Evolutionary conservation across 1,140 invertebrate species (phyloP).

Genomic region (Galleria mellonella): DNA sequence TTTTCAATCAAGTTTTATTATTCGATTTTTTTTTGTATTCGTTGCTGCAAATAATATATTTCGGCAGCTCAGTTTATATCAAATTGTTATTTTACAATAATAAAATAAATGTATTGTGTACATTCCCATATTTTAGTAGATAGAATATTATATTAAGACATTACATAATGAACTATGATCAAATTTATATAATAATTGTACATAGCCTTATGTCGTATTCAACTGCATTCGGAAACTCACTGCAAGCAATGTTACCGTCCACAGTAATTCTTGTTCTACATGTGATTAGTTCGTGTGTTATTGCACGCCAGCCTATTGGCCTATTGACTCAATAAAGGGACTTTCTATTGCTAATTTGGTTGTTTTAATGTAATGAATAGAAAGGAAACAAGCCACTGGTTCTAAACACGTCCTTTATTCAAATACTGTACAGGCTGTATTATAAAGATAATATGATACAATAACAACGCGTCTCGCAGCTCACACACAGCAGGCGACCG

Average conservation of each 20-base stretch:
- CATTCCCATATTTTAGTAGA: too few species aligned
- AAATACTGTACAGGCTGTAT: constrained; percentile 61
- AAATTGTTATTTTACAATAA: too few species aligned
- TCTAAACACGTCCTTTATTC: constrained; percentile 66
- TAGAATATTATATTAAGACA: too few species aligned
- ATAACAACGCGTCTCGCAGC: constrained; percentile 23
- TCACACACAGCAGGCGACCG: neutral
- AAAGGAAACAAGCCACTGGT: constrained; percentile 28
- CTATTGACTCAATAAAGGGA: constrained; percentile 31
- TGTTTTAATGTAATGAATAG: too few species aligned
- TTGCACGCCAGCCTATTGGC: constrained; percentile 20
- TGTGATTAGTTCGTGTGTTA: constrained; percentile 4
- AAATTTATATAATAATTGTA: neutral
- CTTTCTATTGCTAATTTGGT: neutral
- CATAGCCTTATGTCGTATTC: neutral
- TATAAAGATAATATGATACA: constrained; percentile 40
- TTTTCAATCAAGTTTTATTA: too few species aligned
- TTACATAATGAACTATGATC: too few species aligned
- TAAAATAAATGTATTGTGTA: too few species aligned
- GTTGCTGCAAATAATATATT: too few species aligned
- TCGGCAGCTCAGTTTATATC: too few species aligned
- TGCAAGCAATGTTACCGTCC: constrained; percentile 13
- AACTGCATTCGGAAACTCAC: neutral
- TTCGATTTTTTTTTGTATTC: too few species aligned
- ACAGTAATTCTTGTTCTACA: neutral